phyloP scores from a whole-genome alignment of 2,113 vertebrate species.

The Nicator chloris region DNA sequence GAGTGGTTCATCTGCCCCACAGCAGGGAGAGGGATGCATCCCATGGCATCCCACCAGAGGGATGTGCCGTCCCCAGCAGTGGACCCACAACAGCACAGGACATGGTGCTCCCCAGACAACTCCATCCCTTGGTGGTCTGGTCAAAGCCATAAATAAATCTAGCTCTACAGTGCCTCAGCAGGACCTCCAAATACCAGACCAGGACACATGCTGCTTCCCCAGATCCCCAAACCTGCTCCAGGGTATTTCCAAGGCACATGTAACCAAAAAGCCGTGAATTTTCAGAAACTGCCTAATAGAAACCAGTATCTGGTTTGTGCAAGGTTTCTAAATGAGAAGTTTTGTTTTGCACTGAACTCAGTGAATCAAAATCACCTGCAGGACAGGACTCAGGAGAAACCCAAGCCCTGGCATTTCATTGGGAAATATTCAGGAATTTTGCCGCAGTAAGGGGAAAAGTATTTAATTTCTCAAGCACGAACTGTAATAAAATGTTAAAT shows the following conservation, averaged over 20 bases:
- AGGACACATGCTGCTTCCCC: not conserved
- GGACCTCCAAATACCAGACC: not conserved
- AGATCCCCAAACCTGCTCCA: not conserved
- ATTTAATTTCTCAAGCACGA: not conserved
- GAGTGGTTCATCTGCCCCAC: accelerated
- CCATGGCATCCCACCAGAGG: not conserved
- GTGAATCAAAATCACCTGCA: not conserved
- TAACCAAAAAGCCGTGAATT: not conserved
- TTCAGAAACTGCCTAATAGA: not conserved
- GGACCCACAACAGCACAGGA: not conserved
- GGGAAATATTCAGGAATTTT: not conserved
- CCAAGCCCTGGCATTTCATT: not conserved
- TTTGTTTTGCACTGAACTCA: not conserved
- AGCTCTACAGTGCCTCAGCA: not conserved
- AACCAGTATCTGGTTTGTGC: not conserved
- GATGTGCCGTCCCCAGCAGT: not conserved
- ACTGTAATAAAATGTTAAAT: constrained; percentile 13
- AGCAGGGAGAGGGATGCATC: not conserved
- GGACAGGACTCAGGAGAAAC: not conserved
- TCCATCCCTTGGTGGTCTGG: not conserved
- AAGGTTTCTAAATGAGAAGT: not conserved
- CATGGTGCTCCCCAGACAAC: not conserved
- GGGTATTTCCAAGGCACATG: not conserved
- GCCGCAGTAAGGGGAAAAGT: not conserved
- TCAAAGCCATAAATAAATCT: not conserved